Percentiles rank a stretch among this genome's conserved stretches.
These are phyloP conservation scores for Philaethria dido DNA, from an alignment of 2,888 invertebrate genomes.

Conservation along the genomic window DNA sequence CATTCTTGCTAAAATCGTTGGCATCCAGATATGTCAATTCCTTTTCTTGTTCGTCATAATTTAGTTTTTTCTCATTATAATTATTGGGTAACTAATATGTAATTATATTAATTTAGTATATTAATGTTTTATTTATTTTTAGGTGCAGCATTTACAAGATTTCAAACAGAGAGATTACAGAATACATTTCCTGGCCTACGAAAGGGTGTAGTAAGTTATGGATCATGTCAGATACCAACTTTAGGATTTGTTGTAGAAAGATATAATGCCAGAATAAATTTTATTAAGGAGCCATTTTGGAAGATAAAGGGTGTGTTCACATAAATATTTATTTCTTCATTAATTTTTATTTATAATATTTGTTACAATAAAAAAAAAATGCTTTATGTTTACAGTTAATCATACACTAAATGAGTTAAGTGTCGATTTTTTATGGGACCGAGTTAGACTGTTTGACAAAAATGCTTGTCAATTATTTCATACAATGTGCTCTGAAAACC, in stretches of 20 bases:
- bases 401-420: constrained; percentile 90
- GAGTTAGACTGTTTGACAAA: constrained; percentile 94
- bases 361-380: too few relatives aligned
- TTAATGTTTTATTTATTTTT: constrained; percentile 37
- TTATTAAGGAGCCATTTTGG: constrained; percentile 98
- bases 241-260: constrained; percentile 99
- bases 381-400: constrained; percentile 83
- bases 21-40: too few relatives aligned
- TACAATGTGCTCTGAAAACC: constrained; percentile 90
- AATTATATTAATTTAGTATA: neutral
- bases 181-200: constrained; percentile 90
- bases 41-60: too few relatives aligned
- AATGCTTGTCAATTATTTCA: constrained; percentile 91
- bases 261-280: constrained; percentile 95
- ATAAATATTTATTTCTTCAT: neutral
- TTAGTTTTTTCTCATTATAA: too few relatives aligned
- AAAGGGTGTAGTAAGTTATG: constrained; percentile 91
- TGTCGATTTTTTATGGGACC: constrained; percentile 95
- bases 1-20: too few relatives aligned
- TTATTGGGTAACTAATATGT: too few relatives aligned
- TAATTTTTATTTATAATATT: neutral
- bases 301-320: constrained; percentile 89
- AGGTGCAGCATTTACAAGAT: constrained; percentile 98
- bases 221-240: constrained; percentile 99
- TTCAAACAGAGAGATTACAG: constrained; percentile 96